Percentiles rank a stretch among this genome's conserved stretches.
Conservation (phyloP, 2,888 invertebrate genomes). For the Tanaodytes sp. region DNA sequence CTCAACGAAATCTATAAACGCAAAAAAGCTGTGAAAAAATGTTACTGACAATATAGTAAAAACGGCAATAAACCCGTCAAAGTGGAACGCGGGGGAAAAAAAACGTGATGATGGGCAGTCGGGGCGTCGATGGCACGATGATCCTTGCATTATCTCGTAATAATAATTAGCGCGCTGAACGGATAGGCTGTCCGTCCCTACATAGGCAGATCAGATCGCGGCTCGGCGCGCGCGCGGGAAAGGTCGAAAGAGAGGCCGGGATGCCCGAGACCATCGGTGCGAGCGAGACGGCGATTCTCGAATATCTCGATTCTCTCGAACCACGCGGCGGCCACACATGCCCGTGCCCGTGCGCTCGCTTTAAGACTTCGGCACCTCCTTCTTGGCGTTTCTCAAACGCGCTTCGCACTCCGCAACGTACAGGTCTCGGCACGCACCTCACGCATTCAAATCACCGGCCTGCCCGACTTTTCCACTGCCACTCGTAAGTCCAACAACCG, state of each 20-base stretch:
- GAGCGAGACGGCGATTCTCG: conserved; percentile 60
- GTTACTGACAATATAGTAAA: too few relatives aligned
- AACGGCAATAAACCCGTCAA: too few relatives aligned
- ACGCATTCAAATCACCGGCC: conserved; percentile 52
- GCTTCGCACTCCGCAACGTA: conserved; percentile 71
- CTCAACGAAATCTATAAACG: too few relatives aligned
- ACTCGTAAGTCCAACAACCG: conserved; percentile 47
- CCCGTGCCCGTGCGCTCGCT: conserved; percentile 62
- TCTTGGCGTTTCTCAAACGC: conserved; percentile 71
- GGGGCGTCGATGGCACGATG: conserved; percentile 1
- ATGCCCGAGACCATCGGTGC: conserved; percentile 21
- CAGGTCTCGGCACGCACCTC: conserved; percentile 64
- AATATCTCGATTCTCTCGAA: conserved; percentile 65
- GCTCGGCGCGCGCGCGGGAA: conserved; percentile 34
- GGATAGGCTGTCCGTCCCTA: conserved; percentile 12
- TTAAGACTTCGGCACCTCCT: conserved; percentile 71
- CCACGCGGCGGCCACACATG: conserved; percentile 61
- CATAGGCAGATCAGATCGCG: conserved; percentile 37
- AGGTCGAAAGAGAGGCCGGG: conserved; percentile 39
- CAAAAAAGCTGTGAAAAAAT: too few relatives aligned
- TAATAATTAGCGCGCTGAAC: conserved; percentile 13
- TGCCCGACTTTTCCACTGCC: conserved; percentile 40
- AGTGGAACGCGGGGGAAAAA: too few relatives aligned
- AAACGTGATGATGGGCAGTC: too few relatives aligned
- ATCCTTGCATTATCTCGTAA: conserved; percentile 32